These are phyloP conservation scores for Chionoecetes opilio DNA, from an alignment of 1,140 invertebrate genomes.

Conservation along the genomic window DNA sequence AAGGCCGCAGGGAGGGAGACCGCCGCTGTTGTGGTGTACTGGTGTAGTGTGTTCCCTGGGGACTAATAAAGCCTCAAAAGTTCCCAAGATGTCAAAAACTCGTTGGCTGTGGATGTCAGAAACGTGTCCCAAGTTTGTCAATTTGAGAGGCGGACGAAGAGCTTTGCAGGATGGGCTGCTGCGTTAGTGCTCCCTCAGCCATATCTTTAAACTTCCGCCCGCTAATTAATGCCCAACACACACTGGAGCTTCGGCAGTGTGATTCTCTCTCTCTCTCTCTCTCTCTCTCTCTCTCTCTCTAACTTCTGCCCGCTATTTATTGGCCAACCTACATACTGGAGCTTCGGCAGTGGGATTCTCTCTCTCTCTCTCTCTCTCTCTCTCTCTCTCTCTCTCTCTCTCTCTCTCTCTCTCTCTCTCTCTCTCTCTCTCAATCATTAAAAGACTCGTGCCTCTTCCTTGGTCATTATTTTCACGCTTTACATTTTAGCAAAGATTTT, in stretches of 20 bases:
- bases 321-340: no score
- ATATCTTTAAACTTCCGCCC: not conserved
- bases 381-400: no score
- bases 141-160: not conserved
- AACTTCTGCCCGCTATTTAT: no score
- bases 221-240: no score
- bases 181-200: not conserved
- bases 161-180: not conserved
- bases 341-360: not conserved
- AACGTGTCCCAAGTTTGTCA: conserved; percentile 19
- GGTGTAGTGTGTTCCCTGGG: not conserved
- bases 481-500: not conserved
- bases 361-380: not conserved
- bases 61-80: conserved; percentile 6
- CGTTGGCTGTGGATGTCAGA: not conserved
- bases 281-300: no score
- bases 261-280: no score
- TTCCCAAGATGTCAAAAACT: not conserved
- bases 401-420: no score
- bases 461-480: not conserved
- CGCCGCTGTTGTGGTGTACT: not conserved
- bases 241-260: no score
- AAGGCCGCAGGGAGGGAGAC: no score
- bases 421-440: not conserved
- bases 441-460: not conserved